These are phyloP conservation scores for Leucoraja erinaceus DNA, from an alignment of 2,113 vertebrate species.

Conservation along the genomic window DNA sequence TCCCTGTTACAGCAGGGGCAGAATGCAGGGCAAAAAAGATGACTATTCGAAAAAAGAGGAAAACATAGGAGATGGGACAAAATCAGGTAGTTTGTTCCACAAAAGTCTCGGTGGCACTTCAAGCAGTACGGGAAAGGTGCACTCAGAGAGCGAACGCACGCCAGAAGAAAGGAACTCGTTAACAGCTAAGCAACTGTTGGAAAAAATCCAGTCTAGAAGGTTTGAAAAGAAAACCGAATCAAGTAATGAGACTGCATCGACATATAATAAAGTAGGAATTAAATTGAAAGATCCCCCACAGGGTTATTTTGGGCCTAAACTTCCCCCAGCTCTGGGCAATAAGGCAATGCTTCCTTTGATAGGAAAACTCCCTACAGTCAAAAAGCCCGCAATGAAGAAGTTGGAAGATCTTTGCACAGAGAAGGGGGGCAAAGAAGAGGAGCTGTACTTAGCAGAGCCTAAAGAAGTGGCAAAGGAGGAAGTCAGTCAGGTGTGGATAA, in stretches of 20 bases:
- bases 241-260: slow-evolving; percentile 55
- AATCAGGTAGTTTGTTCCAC: slow-evolving; percentile 51
- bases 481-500: background rate
- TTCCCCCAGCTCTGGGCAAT: slow-evolving; percentile 81
- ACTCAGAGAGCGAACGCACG: slow-evolving; percentile 58
- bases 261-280: slow-evolving; percentile 68
- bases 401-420: slow-evolving; percentile 64
- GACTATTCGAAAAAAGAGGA: slow-evolving; percentile 53
- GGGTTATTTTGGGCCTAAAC: slow-evolving; percentile 93
- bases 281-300: slow-evolving; percentile 95
- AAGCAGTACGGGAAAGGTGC: slow-evolving; percentile 43
- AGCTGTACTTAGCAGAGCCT: slow-evolving; percentile 51
- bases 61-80: slow-evolving; percentile 57
- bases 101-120: slow-evolving; percentile 54
- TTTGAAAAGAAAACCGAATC: slow-evolving; percentile 58
- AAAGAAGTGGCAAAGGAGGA: slow-evolving; percentile 22
- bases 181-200: slow-evolving; percentile 83
- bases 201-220: slow-evolving; percentile 85
- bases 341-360: slow-evolving; percentile 87
- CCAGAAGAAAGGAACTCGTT: slow-evolving; percentile 77
- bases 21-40: slow-evolving; percentile 50
- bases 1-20: slow-evolving; percentile 64
- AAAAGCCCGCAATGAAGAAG: slow-evolving; percentile 64
- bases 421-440: slow-evolving; percentile 62
- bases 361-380: slow-evolving; percentile 79